These are phyloP conservation scores for Epizoanthus stellaris DNA, from an alignment of 92 coral and sea anemone genomes.

Conservation along the genomic window DNA sequence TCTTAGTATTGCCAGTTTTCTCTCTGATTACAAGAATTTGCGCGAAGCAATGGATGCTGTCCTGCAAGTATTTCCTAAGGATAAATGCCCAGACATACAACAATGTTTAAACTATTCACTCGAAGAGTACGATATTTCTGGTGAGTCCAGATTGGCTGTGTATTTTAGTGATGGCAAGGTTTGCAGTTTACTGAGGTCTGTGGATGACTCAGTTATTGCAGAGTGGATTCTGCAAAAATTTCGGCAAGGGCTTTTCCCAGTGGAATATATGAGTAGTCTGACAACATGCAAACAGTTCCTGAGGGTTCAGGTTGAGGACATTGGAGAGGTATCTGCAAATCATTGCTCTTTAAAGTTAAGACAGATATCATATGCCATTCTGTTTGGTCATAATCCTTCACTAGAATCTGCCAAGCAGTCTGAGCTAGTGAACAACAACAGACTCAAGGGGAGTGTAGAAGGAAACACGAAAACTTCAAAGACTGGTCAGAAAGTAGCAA, in stretches of 20 bases:
- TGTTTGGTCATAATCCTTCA: conserved; percentile 14
- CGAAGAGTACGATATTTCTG: conserved; percentile 63
- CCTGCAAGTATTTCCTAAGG: conserved; percentile 36
- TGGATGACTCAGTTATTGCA: conserved; percentile 47
- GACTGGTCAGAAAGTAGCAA: background rate
- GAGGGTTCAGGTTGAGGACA: conserved; percentile 70
- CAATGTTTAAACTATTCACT: conserved; percentile 67
- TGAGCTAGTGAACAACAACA: background rate
- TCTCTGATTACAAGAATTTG: conserved; percentile 48
- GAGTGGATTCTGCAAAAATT: conserved; percentile 62
- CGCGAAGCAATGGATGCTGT: conserved; percentile 59
- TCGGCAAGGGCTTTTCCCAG: conserved; percentile 74
- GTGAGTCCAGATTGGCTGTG: conserved; percentile 48
- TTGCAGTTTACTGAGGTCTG: conserved; percentile 50
- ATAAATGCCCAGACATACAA: conserved; percentile 11
- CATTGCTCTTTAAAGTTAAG: conserved; percentile 65
- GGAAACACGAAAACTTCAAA: background rate
- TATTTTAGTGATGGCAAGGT: conserved; percentile 58
- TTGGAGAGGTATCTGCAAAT: conserved; percentile 66
- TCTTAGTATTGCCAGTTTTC: conserved; percentile 61
- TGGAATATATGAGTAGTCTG: conserved; percentile 52
- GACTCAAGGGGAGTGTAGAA: background rate
- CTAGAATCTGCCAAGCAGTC: background rate
- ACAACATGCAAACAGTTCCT: conserved; percentile 61
- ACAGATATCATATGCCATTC: conserved; percentile 60